These are phyloP conservation scores for Acrocephalus kingi DNA, from an alignment of 2,113 vertebrate genomes.

Conservation along the genomic window DNA sequence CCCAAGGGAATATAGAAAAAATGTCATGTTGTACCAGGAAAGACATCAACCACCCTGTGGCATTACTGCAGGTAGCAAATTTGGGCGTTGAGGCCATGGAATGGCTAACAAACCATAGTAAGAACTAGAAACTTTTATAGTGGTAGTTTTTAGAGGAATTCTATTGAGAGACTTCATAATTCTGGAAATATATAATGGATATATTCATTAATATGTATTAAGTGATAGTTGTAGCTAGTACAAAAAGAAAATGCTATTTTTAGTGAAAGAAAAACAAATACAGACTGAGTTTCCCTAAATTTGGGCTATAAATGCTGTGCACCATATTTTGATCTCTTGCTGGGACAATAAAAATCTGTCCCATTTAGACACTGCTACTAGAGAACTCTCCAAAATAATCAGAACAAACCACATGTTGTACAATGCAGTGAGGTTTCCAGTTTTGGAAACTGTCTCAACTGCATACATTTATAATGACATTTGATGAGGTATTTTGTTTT, in stretches of 20 bases:
- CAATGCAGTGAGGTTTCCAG: neutral
- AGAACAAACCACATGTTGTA: neutral
- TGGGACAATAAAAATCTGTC: neutral
- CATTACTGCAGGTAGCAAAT: neutral
- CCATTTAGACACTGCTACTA: neutral
- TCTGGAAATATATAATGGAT: neutral
- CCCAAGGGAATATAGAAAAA: neutral
- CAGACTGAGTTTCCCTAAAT: neutral
- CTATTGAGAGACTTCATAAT: neutral
- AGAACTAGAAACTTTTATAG: neutral
- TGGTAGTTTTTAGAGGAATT: neutral
- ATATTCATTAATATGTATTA: neutral
- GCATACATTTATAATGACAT: neutral
- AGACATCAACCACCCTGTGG: fast-evolving
- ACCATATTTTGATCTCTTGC: neutral
- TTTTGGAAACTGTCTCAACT: neutral
- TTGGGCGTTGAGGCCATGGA: no score
- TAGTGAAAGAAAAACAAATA: neutral
- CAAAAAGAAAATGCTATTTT: neutral
- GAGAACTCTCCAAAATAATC: neutral
- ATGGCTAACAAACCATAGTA: neutral
- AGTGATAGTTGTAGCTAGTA: neutral
- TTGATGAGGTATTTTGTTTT: neutral
- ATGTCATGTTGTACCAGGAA: neutral
- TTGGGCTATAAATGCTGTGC: neutral